phyloP scores from a whole-genome alignment of 2,113 vertebrate genomes.

The Mobula birostris region DNA sequence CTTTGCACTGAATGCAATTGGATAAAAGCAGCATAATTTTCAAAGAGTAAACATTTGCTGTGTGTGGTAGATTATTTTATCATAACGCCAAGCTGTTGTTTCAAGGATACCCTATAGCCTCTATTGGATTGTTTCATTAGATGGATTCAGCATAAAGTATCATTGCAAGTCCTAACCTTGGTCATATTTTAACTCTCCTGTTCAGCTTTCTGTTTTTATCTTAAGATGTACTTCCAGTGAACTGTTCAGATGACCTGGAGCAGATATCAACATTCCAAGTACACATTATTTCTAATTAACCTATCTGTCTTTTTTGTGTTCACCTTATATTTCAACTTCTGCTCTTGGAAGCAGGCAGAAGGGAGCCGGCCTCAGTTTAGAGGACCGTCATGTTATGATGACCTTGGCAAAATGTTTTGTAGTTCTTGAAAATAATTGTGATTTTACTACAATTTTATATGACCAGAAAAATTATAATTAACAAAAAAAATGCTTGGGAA shows the following conservation, averaged over 20 bases:
- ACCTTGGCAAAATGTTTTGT: not conserved
- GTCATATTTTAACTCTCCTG: not conserved
- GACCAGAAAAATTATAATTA: not conserved
- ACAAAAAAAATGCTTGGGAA: not conserved
- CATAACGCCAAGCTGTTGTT: not conserved
- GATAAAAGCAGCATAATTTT: not conserved
- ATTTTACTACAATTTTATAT: too few species aligned
- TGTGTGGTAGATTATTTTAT: not conserved
- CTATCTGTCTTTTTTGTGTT: not conserved
- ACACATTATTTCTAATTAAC: not conserved
- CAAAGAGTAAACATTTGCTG: not conserved
- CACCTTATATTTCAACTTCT: not conserved
- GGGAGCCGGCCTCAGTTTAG: not conserved
- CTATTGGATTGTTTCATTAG: not conserved
- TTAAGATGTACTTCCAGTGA: not conserved
- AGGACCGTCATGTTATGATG: not conserved
- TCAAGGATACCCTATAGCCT: not conserved
- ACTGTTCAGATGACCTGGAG: not conserved
- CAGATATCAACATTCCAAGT: not conserved
- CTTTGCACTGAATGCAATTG: not conserved
- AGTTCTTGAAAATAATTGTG: not conserved
- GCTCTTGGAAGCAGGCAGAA: not conserved
- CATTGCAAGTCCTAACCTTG: not conserved
- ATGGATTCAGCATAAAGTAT: not conserved
- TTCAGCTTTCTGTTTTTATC: not conserved